Percentiles rank a stretch among this genome's conserved stretches.
Evolutionary conservation across 2,888 invertebrate genomes (phyloP).

Genomic region (Hydraecia micacea): DNA sequence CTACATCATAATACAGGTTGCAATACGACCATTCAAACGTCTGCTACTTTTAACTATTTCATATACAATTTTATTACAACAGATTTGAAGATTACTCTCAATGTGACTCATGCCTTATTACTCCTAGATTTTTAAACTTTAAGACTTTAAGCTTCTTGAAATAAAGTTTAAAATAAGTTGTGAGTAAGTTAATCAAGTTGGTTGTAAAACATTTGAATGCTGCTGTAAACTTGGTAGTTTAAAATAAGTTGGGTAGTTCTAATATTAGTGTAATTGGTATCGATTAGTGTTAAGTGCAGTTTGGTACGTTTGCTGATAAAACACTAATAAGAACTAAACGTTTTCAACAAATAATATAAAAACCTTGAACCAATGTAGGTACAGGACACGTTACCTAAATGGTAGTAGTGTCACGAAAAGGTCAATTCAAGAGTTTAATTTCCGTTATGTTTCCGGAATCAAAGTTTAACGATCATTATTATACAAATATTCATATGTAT

Average conservation of each 20-base stretch:
- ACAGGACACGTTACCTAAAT: neutral
- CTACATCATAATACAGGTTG: slow-evolving; percentile 62
- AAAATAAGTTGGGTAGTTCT: slow-evolving; percentile 25
- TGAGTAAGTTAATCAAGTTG: slow-evolving; percentile 29
- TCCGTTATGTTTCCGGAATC: slow-evolving; percentile 12
- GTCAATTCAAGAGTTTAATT: slow-evolving; percentile 23
- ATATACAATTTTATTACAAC: slow-evolving; percentile 57
- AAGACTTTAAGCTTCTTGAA: slow-evolving; percentile 3
- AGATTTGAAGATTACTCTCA: slow-evolving; percentile 47
- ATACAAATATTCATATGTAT: neutral
- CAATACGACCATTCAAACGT: slow-evolving; percentile 47
- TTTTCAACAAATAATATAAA: neutral
- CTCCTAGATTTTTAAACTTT: slow-evolving; percentile 17
- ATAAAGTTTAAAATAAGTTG: slow-evolving; percentile 42
- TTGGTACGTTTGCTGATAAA: slow-evolving; percentile 8
- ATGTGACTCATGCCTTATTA: slow-evolving; percentile 58
- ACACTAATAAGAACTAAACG: neutral
- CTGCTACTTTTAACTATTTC: slow-evolving; percentile 51
- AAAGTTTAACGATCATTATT: slow-evolving; percentile 14
- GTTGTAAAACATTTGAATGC: slow-evolving; percentile 50
- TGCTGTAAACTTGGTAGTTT: slow-evolving; percentile 32
- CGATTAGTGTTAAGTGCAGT: slow-evolving; percentile 27
- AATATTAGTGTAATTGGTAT: slow-evolving; percentile 47
- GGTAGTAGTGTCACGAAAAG: neutral
- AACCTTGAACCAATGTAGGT: neutral